These are phyloP conservation scores for Drosophila nebulosa DNA, from an alignment of 1,140 invertebrate genomes.

Conservation along the genomic window DNA sequence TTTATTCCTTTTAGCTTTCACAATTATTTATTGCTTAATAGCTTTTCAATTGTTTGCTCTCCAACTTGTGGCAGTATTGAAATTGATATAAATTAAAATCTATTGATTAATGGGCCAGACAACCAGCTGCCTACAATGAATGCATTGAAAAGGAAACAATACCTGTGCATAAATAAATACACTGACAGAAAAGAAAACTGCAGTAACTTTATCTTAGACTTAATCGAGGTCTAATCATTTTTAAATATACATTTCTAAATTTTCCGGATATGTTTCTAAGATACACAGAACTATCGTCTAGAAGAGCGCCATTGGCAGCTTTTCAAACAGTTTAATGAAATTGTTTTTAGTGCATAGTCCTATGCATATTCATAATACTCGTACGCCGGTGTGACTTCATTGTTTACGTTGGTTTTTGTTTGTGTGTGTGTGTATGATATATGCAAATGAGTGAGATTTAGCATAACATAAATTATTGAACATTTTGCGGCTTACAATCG, in stretches of 20 bases:
- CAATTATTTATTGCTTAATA: background rate
- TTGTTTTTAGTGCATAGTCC: constrained; percentile 8
- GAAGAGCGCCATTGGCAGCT: no score
- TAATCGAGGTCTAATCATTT: no score
- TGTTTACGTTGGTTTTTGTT: background rate
- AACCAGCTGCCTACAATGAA: constrained; percentile 18
- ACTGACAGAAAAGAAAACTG: background rate
- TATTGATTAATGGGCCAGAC: constrained; percentile 46
- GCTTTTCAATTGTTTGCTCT: background rate
- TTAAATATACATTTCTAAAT: no score
- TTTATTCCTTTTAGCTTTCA: background rate
- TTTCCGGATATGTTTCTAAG: no score
- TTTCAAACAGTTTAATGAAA: no score
- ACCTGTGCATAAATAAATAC: background rate
- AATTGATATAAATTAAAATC: constrained; percentile 50
- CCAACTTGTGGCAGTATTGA: constrained; percentile 2
- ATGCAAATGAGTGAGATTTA: constrained; percentile 44
- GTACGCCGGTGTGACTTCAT: background rate
- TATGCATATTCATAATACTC: constrained; percentile 28
- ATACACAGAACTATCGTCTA: no score
- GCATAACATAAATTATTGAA: constrained; percentile 48
- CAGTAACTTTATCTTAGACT: no score
- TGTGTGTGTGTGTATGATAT: constrained; percentile 26
- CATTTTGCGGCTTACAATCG: constrained; percentile 35
- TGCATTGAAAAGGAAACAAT: constrained; percentile 15